Evolutionary conservation across 2,888 invertebrate genomes (phyloP).

Genomic region (Agrenia bidenticulata): DNA sequence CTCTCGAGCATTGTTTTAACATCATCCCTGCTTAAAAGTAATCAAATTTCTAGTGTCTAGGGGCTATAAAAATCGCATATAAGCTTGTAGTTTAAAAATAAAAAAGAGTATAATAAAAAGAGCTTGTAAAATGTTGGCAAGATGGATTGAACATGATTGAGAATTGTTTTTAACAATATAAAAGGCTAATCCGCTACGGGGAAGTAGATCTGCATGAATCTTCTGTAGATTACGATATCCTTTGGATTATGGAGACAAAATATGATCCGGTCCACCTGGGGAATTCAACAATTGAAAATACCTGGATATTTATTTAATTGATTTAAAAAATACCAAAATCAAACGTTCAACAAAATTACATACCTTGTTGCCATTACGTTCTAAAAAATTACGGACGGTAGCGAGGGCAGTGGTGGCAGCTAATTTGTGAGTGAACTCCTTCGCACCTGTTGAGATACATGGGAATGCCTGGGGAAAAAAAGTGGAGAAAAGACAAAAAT

Average conservation of each 20-base stretch:
- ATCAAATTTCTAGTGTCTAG: too few species aligned
- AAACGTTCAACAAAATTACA: too few species aligned
- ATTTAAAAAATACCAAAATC: background rate
- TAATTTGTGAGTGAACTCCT: slow-evolving; percentile 32
- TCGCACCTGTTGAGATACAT: slow-evolving; percentile 39
- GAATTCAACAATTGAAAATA: slow-evolving; percentile 3
- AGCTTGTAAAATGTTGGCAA: too few species aligned
- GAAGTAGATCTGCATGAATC: slow-evolving; percentile 44
- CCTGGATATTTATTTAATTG: background rate
- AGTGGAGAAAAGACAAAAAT: background rate
- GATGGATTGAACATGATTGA: too few species aligned
- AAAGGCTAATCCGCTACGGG: slow-evolving; percentile 26
- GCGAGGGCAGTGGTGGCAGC: slow-evolving; percentile 31
- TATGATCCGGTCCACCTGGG: slow-evolving; percentile 39
- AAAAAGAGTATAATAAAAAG: too few species aligned
- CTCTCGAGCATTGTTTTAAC: too few species aligned
- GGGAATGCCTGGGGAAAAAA: slow-evolving; percentile 36
- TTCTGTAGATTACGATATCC: slow-evolving; percentile 40
- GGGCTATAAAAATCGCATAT: too few species aligned
- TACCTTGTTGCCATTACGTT: slow-evolving; percentile 31
- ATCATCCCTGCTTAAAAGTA: too few species aligned
- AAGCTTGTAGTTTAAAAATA: too few species aligned
- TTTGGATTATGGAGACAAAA: slow-evolving; percentile 39
- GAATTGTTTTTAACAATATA: too few species aligned
- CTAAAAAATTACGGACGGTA: slow-evolving; percentile 35